Evolutionary conservation across 2,888 invertebrate genomes (phyloP).

Genomic region (Ditula angustiorana): DNA sequence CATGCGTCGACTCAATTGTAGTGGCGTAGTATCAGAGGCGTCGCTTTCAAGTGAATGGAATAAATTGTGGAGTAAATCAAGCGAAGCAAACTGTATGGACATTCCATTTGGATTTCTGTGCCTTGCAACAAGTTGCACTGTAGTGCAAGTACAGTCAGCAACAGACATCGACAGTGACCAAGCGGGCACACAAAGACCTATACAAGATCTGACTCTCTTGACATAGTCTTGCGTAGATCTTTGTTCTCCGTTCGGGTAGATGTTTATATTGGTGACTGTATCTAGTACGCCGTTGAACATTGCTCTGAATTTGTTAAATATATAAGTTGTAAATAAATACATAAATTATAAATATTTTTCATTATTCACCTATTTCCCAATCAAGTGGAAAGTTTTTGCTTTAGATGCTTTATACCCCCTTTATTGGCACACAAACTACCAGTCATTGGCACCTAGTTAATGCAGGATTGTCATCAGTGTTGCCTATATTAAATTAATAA

Average conservation of each 20-base stretch:
- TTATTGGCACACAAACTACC: background rate
- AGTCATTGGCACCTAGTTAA: no score
- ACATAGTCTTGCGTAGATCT: no score
- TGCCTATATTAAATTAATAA: background rate
- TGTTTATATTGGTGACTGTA: no score
- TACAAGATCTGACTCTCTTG: no score
- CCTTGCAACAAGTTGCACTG: conserved; percentile 54
- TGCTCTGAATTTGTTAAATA: conserved; percentile 61
- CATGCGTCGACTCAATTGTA: no score
- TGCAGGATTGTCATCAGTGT: no score
- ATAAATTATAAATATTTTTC: conserved; percentile 49
- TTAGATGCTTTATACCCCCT: no score
- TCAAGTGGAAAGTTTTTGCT: background rate
- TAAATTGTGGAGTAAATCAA: conserved; percentile 5
- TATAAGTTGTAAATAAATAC: conserved; percentile 79
- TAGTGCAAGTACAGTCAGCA: conserved; percentile 58
- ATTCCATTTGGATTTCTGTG: conserved; percentile 54
- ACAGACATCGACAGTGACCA: no score
- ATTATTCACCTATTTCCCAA: background rate
- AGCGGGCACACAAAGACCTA: no score
- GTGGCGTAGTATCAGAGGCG: background rate
- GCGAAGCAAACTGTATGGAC: conserved; percentile 38
- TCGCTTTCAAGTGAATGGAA: conserved; percentile 6
- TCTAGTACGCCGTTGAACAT: conserved; percentile 61
- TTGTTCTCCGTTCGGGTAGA: no score